These are phyloP conservation scores for Pangasius larnaudii DNA, from an alignment of 2,797 vertebrate species.

Conservation along the genomic window DNA sequence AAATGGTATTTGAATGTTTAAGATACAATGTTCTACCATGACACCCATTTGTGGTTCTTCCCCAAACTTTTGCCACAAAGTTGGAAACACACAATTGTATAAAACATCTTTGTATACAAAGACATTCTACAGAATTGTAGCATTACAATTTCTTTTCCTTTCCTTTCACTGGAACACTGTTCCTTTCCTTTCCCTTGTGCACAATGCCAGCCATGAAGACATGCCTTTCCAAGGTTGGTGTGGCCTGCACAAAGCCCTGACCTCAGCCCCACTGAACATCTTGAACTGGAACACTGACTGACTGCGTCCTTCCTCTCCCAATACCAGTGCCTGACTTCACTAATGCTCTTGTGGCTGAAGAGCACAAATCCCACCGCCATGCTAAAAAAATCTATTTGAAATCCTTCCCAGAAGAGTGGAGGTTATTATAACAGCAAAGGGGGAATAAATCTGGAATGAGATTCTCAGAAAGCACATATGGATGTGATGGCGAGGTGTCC, in stretches of 20 bases:
- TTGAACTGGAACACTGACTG: background rate
- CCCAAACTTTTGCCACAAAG: background rate
- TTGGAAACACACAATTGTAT: background rate
- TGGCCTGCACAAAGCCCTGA: background rate
- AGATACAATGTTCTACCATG: background rate
- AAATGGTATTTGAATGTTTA: background rate
- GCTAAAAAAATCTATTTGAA: background rate
- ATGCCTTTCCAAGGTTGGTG: background rate
- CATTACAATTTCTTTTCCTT: background rate
- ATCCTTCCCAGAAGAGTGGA: background rate
- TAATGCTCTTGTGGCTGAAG: background rate
- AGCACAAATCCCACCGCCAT: background rate
- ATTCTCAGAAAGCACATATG: background rate
- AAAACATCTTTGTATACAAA: background rate
- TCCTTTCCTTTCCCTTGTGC: background rate
- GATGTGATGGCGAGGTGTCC: background rate
- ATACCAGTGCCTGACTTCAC: background rate
- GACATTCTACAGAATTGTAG: background rate
- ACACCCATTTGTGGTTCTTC: too few relatives aligned
- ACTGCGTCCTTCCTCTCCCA: too few relatives aligned
- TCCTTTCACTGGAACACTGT: background rate
- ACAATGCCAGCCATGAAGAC: background rate
- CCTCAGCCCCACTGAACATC: background rate
- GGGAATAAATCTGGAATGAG: background rate
- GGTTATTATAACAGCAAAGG: background rate